phyloP scores from a whole-genome alignment of 2,888 invertebrate species.

The Oscheius onirici region DNA sequence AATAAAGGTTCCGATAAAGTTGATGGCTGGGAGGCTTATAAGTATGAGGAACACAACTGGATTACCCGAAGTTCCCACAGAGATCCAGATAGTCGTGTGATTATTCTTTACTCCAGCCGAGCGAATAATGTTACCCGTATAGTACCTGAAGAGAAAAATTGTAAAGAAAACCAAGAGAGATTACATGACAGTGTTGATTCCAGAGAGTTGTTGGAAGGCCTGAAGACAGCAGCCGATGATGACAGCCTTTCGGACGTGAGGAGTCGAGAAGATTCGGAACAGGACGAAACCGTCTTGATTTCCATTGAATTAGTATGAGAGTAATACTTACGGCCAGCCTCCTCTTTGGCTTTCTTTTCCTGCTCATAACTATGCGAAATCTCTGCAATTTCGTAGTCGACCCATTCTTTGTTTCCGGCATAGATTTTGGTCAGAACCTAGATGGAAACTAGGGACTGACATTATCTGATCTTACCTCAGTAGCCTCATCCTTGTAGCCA shows the following conservation, averaged over 20 bases:
- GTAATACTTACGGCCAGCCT: not conserved
- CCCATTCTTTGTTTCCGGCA: conserved; percentile 47
- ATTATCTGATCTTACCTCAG: conserved; percentile 17
- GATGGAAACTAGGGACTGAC: not conserved
- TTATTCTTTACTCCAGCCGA: conserved; percentile 73
- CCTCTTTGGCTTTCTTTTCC: conserved; percentile 1
- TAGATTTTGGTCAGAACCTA: conserved; percentile 46
- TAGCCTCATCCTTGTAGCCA: conserved; percentile 37
- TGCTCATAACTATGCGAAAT: conserved; percentile 36
- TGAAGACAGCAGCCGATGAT: conserved; percentile 75
- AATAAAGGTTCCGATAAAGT: conserved; percentile 74
- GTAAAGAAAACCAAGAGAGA: conserved; percentile 38
- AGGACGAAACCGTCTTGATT: conserved; percentile 71
- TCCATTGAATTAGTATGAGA: not conserved
- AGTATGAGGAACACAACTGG: not conserved
- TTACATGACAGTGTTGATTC: conserved; percentile 74
- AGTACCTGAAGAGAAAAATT: conserved; percentile 74
- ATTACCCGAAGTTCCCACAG: conserved; percentile 71
- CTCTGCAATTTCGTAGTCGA: conserved; percentile 48
- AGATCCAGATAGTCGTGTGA: conserved; percentile 74
- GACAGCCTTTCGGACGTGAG: conserved; percentile 71
- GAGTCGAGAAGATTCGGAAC: conserved; percentile 44
- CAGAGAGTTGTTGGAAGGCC: conserved; percentile 67
- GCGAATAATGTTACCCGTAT: conserved; percentile 75
- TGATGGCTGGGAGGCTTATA: conserved; percentile 70